Evolutionary conservation across 1,140 invertebrate species (phyloP).

Genomic region (Scaptomyza hsui): DNA sequence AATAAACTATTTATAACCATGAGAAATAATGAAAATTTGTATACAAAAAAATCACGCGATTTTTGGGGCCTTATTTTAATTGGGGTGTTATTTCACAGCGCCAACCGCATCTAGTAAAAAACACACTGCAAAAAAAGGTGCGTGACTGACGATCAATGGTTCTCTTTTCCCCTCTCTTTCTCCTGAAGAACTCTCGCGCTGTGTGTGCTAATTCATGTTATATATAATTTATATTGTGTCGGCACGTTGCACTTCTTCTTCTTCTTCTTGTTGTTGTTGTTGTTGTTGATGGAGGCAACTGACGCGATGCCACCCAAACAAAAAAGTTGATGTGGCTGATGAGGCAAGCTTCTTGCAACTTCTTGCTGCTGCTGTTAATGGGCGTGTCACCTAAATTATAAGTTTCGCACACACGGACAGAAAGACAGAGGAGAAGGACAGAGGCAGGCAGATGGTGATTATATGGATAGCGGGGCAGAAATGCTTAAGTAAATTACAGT

Average conservation of each 20-base stretch:
- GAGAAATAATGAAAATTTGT: too few species aligned
- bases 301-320: constrained; percentile 73
- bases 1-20: too few species aligned
- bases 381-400: constrained; percentile 82
- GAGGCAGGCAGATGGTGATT: constrained; percentile 36
- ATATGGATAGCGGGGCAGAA: constrained; percentile 65
- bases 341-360: constrained; percentile 8
- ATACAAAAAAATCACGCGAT: too few species aligned
- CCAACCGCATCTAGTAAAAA: too few species aligned
- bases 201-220: constrained; percentile 51
- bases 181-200: background rate
- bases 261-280: constrained; percentile 16
- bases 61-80: too few species aligned
- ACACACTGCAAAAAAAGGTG: too few species aligned
- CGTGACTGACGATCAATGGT: constrained; percentile 37
- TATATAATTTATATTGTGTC: constrained; percentile 80
- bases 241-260: constrained; percentile 48
- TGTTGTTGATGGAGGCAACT: constrained; percentile 73
- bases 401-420: constrained; percentile 73
- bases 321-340: constrained; percentile 14
- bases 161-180: background rate
- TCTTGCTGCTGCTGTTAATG: constrained; percentile 55
- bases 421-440: constrained; percentile 12
- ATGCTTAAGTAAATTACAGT: constrained; percentile 84
- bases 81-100: too few species aligned